phyloP scores from a whole-genome alignment of 2,888 invertebrate genomes.

The Ornithoptera priamus region DNA sequence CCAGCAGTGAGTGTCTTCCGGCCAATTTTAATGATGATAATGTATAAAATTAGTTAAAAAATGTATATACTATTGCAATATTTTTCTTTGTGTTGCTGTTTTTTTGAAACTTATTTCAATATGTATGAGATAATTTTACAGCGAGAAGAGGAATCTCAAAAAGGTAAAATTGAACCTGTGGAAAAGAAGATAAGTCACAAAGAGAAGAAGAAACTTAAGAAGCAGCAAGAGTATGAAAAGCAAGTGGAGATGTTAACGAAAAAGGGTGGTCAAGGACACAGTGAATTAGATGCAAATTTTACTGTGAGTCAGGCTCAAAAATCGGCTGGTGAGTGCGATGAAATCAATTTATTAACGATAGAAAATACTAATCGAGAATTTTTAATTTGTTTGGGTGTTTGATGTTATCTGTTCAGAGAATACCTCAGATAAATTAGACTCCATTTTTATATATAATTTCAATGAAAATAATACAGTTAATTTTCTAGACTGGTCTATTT shows the following conservation, averaged over 20 bases:
- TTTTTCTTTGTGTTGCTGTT: neutral
- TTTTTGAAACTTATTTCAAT: neutral
- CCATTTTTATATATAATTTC: too few relatives aligned
- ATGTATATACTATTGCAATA: too few relatives aligned
- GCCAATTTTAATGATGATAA: too few relatives aligned
- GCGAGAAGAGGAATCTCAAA: conserved; percentile 45
- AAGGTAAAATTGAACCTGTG: conserved; percentile 56
- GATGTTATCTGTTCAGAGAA: too few relatives aligned
- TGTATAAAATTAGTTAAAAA: too few relatives aligned
- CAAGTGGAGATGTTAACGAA: conserved; percentile 91
- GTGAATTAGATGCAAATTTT: conserved; percentile 95
- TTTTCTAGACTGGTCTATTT: too few relatives aligned
- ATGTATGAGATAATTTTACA: conserved; percentile 30
- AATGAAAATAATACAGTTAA: too few relatives aligned
- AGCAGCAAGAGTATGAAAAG: conserved; percentile 92
- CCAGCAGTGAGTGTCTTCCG: too few relatives aligned
- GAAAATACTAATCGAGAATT: too few relatives aligned
- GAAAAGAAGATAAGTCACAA: conserved; percentile 93
- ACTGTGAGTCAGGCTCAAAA: conserved; percentile 94
- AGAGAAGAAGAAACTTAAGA: conserved; percentile 94
- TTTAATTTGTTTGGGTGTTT: too few relatives aligned
- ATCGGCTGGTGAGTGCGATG: conserved; percentile 73
- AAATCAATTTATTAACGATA: neutral
- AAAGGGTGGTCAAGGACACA: conserved; percentile 93
- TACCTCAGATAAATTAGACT: too few relatives aligned